phyloP scores from a whole-genome alignment of 2,797 vertebrate species.

The Brachyalestes nurse region DNA sequence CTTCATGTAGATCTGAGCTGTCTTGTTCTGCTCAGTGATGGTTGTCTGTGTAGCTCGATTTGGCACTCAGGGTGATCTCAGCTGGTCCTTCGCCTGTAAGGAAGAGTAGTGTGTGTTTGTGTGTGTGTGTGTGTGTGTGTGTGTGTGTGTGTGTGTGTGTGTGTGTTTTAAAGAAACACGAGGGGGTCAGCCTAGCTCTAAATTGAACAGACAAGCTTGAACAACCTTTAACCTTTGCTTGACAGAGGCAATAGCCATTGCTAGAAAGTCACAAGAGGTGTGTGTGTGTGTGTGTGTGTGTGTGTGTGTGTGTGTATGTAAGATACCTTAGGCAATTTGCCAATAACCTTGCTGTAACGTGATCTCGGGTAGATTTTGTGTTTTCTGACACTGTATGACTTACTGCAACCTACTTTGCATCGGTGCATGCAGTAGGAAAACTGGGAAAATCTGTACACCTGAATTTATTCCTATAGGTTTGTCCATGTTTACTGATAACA shows the following conservation, averaged over 20 bases:
- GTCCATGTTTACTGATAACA: too few relatives aligned
- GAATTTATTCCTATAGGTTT: too few relatives aligned
- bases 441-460: too few relatives aligned
- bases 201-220: conserved; percentile 47
- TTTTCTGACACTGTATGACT: too few relatives aligned
- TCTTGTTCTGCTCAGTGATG: conserved; percentile 21
- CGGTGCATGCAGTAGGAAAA: too few relatives aligned
- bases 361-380: too few relatives aligned
- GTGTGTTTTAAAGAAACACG: not conserved
- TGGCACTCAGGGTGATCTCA: conserved; percentile 2
- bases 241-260: conserved; percentile 21
- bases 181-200: not conserved
- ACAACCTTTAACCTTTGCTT: conserved; percentile 46
- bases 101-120: not conserved
- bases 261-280: conserved; percentile 40
- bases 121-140: not conserved
- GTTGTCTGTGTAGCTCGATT: conserved; percentile 1
- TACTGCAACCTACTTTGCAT: too few relatives aligned
- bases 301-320: too few relatives aligned
- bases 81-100: conserved; percentile 33
- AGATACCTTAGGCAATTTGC: too few relatives aligned
- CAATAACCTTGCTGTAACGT: too few relatives aligned
- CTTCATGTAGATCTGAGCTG: conserved; percentile 24
- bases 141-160: not conserved
- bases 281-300: too few relatives aligned